Evolutionary conservation across 2,113 vertebrate species (phyloP).

Genomic region (Antennarius striatus): DNA sequence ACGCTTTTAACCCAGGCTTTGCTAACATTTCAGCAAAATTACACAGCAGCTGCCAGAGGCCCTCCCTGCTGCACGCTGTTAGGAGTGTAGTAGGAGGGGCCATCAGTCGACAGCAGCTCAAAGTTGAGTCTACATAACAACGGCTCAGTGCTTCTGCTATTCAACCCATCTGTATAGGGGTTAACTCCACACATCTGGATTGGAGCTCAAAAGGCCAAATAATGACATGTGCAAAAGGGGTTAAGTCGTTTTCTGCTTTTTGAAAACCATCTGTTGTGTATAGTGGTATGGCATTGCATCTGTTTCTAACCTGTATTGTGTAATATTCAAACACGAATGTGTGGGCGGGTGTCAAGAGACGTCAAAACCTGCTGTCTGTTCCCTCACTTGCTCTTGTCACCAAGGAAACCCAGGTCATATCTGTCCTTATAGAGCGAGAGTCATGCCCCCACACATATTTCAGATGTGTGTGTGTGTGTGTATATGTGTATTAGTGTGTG

Average conservation of each 20-base stretch:
- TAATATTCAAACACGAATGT: too few species aligned
- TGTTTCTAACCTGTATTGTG: background rate
- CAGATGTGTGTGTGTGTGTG: background rate
- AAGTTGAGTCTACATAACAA: slow-evolving; percentile 48
- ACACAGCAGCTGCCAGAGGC: slow-evolving; percentile 44
- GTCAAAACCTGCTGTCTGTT: slow-evolving; percentile 1
- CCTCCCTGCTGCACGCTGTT: slow-evolving; percentile 30
- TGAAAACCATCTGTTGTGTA: slow-evolving; percentile 12
- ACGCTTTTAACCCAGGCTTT: slow-evolving; percentile 11
- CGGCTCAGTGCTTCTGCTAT: slow-evolving; percentile 40
- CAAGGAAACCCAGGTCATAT: slow-evolving; percentile 39
- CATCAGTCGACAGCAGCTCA: slow-evolving; percentile 56
- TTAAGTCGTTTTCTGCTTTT: slow-evolving; percentile 45
- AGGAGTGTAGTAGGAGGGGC: slow-evolving; percentile 31
- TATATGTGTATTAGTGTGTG: background rate
- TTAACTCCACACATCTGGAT: slow-evolving; percentile 68
- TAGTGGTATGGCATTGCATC: background rate
- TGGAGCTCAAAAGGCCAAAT: slow-evolving; percentile 42
- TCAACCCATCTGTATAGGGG: slow-evolving; percentile 57
- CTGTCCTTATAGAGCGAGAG: slow-evolving; percentile 3
- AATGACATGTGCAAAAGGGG: slow-evolving; percentile 55
- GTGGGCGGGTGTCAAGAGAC: background rate
- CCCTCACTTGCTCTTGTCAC: slow-evolving; percentile 22
- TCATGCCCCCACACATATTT: slow-evolving; percentile 20
- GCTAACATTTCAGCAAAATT: slow-evolving; percentile 25